Evolutionary conservation across 2,888 invertebrate species (phyloP), one percentile per base, ranked within the genome.

Genomic region (Amitus sp.): DNA sequence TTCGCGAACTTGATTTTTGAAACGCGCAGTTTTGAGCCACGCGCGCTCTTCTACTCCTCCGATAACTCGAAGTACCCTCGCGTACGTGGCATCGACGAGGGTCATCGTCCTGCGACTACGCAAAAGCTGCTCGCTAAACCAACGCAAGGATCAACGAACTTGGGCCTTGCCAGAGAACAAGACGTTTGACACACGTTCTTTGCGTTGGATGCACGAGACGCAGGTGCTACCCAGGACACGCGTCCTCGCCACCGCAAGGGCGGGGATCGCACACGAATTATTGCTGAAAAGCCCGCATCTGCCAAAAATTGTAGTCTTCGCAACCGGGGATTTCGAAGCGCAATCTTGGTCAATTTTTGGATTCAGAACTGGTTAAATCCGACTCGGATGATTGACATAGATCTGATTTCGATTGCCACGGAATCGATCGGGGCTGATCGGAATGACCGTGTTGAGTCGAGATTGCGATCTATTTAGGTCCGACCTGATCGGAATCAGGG

Each of bases 61-160:
- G 37, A n/a, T n/a, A n/a, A n/a, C n/a, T 61, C 58, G 58, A 6
- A 28, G 61, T 64, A 62, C 54, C 51, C 59, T 62, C 40, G 66
- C 61, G 61, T 61, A 63, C 54, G 63, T 50, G 61, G 50, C 57
- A 63, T 61, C 61, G 42, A 46, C 40, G n/a, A 59, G 71, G 75
- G 74, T 75, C 76, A 74, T 75, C 72, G 75, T 68, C 75, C 76
- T 60, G 65, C 66, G 59, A 63, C 68, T 67, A 61, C 65, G 70
- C 65, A 63, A 68, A 71, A 66, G 65, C 66, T 59, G 58, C 64
- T 67, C 48, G 57, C 66, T 60, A 66, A 68, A 66, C 61, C 58
- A 56, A 50, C 66, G 61, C 53, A 54, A 63, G 63, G 66, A 67
- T 67, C 64, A 67, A 64, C 64, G 64, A 67, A 67, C 66, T n/a